These are phyloP conservation scores for Cantharis rustica DNA, from an alignment of 2,888 invertebrate genomes.

Conservation along the genomic window DNA sequence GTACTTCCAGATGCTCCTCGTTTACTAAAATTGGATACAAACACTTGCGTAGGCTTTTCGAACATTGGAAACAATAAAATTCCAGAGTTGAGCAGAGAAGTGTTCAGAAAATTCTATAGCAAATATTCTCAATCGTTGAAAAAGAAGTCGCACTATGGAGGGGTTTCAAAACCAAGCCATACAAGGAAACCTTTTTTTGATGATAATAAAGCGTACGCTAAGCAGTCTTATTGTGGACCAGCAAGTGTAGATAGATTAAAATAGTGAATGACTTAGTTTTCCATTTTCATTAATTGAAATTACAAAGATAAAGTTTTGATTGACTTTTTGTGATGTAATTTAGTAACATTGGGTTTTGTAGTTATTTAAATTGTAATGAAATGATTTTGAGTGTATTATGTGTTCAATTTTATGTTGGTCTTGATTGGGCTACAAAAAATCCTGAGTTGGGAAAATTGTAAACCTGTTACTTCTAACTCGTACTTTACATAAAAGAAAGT, in stretches of 20 bases:
- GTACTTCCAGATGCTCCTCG: constrained; percentile 46
- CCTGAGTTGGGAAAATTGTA: too few relatives aligned
- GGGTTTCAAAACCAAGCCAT: constrained; percentile 12
- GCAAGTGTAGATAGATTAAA: neutral
- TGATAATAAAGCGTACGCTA: constrained; percentile 27
- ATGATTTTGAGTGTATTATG: neutral
- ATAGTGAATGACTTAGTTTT: neutral
- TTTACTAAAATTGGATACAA: constrained; percentile 27
- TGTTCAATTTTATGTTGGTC: too few relatives aligned
- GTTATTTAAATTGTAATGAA: neutral
- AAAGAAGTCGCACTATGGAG: constrained; percentile 23
- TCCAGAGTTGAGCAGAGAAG: constrained; percentile 6
- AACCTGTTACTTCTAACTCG: too few relatives aligned
- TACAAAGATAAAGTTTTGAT: neutral
- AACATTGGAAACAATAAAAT: neutral
- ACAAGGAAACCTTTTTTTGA: constrained; percentile 26
- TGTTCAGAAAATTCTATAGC: constrained; percentile 29
- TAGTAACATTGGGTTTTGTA: neutral
- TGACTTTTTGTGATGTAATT: neutral
- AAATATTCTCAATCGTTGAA: constrained; percentile 30
- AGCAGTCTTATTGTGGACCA: constrained; percentile 15
- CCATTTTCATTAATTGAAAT: neutral
- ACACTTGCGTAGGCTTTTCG: constrained; percentile 4
- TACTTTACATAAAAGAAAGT: too few relatives aligned
- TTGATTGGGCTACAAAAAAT: too few relatives aligned